Conservation (phyloP, 1,140 invertebrate genomes). For the Mactra quadrangularis region DNA sequence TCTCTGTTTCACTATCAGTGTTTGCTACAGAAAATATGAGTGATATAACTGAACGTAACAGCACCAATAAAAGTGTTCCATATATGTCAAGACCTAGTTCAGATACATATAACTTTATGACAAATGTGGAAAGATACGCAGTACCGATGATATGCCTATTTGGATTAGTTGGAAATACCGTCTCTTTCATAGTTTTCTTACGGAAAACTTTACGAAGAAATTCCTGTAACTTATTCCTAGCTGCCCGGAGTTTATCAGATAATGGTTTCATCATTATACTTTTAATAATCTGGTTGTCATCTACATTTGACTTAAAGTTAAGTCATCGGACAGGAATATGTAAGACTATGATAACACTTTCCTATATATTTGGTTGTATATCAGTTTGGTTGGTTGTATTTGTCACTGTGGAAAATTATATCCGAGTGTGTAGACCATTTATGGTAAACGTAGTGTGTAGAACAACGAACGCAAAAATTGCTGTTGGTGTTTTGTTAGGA, state of each 20-base stretch:
- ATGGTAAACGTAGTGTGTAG: slow-evolving; percentile 74
- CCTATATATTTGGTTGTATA: slow-evolving; percentile 79
- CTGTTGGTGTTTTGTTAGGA: slow-evolving; percentile 65
- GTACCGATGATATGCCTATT: slow-evolving; percentile 67
- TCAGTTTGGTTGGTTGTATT: slow-evolving; percentile 82
- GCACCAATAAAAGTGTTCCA: no score
- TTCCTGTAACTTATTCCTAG: slow-evolving; percentile 74
- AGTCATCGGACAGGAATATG: slow-evolving; percentile 74
- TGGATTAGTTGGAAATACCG: slow-evolving; percentile 69
- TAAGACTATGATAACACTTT: slow-evolving; percentile 77
- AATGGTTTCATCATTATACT: slow-evolving; percentile 69
- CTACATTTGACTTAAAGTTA: slow-evolving; percentile 82
- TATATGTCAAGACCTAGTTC: no score
- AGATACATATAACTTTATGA: background rate
- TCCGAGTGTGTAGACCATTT: slow-evolving; percentile 78
- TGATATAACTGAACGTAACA: no score
- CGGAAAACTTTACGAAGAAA: slow-evolving; percentile 57
- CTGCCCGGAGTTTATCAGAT: slow-evolving; percentile 68
- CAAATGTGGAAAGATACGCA: slow-evolving; percentile 27
- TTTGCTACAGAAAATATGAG: no score
- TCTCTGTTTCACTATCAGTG: no score
- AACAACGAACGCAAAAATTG: slow-evolving; percentile 68
- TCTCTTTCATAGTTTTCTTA: slow-evolving; percentile 69
- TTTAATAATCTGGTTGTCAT: slow-evolving; percentile 84
- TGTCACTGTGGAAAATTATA: slow-evolving; percentile 76